Percentiles rank a stretch among this genome's conserved stretches.
Conservation (phyloP, 1,140 invertebrate genomes). For the Atta cephalotes region DNA sequence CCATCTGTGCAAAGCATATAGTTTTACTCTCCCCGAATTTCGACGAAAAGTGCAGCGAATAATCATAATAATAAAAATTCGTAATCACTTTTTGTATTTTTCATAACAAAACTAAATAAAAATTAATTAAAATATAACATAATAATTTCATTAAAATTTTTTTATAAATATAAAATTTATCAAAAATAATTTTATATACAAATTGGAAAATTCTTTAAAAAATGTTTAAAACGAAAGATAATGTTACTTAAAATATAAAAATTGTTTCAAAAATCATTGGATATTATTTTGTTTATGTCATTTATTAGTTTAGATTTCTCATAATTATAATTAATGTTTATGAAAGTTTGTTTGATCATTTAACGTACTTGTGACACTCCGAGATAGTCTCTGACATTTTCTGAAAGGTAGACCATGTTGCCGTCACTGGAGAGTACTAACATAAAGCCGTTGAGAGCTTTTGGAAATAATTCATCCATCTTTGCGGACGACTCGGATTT, state of each 20-base stretch:
- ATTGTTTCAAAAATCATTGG: not conserved
- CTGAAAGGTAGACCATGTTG: slow-evolving; percentile 96
- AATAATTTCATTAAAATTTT: not conserved
- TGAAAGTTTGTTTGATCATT: not conserved
- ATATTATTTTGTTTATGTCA: not conserved
- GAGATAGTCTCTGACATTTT: slow-evolving; percentile 95
- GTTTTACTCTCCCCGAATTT: not conserved
- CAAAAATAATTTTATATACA: not conserved
- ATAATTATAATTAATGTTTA: not conserved
- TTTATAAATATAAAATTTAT: not conserved
- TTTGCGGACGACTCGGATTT: slow-evolving; percentile 83
- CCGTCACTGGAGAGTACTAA: slow-evolving; percentile 94
- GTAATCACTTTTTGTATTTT: not conserved
- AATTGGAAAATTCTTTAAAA: not conserved
- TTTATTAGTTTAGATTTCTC: not conserved
- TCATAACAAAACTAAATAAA: not conserved
- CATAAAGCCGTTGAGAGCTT: slow-evolving; percentile 96
- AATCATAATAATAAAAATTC: not conserved
- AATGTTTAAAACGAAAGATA: not conserved
- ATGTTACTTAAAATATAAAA: not conserved
- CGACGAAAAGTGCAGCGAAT: not conserved
- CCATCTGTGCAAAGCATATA: slow-evolving; percentile 90
- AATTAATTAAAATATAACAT: not conserved
- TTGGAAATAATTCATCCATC: slow-evolving; percentile 89
- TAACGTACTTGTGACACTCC: slow-evolving; percentile 94